Conservation (phyloP, 53 echinoderm and acorn worm species). For the Holothuria scabra region DNA sequence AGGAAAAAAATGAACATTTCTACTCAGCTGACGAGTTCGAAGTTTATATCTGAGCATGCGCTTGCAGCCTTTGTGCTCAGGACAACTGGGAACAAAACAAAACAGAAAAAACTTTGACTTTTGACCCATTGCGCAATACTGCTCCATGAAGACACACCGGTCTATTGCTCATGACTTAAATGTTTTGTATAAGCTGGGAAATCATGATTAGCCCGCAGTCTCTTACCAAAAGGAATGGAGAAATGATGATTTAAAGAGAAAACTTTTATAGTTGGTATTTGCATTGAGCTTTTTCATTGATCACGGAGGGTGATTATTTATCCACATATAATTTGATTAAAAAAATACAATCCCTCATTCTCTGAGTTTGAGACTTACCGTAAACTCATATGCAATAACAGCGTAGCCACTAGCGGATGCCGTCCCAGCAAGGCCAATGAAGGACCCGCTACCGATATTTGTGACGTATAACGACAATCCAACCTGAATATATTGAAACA, state of each 20-base stretch:
- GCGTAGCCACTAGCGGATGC: slow-evolving; percentile 84
- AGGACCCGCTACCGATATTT: slow-evolving; percentile 85
- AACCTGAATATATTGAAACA: slow-evolving; percentile 57
- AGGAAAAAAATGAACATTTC: neutral
- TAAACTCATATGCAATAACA: slow-evolving; percentile 87
- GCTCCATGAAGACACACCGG: no score
- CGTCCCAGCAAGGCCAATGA: slow-evolving; percentile 84
- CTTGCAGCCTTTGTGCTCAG: no score
- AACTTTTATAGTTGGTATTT: neutral
- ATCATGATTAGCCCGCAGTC: no score
- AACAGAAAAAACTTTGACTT: no score
- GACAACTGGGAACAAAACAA: no score
- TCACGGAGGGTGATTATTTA: neutral
- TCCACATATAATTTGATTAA: neutral
- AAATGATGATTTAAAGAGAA: neutral
- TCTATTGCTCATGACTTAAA: no score
- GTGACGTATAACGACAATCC: slow-evolving; percentile 89
- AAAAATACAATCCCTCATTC: neutral
- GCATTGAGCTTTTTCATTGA: no score
- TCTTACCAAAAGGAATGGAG: neutral
- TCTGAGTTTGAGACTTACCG: slow-evolving; percentile 51
- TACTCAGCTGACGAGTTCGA: no score
- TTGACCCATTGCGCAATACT: no score
- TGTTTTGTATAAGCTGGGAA: no score
- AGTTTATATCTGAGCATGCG: no score